Base-by-base conservation (phyloP, 2,113 vertebrate genomes). In the Istiophorus platypterus region DNA sequence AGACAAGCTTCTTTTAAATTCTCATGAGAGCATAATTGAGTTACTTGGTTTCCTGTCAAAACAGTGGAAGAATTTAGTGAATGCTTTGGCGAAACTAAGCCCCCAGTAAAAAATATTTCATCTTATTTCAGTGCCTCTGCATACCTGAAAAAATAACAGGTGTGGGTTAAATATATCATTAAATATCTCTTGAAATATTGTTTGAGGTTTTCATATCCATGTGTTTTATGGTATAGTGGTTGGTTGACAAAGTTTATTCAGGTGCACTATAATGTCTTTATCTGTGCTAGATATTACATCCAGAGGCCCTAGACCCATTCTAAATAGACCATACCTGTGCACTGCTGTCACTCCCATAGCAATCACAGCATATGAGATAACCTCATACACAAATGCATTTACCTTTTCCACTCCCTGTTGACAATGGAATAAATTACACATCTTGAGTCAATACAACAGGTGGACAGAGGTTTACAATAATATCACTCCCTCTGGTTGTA, bases 361-460 rank as follows among this genome's bases (percentile, higher is more conserved):
- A 85, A 88, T 88, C 80, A 70, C 57, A 68, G 64, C 56, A 42
- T 74, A 85, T 83, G 80, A 87, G 82, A 89, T 84, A 66, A 83
- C 76, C 39, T 59, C 1, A 39, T 8, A 63, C 24, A 63, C 54
- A 62, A 59, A 70, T 1, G 37, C 12, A 42, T n/a, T 29, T 61
- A 27, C 45, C 41, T 34, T 65, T 42, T 64, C 42, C 26, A 47
- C 70, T 80, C 51, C 66, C 75, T 67, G 54, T 45, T 47, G 56
- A 24, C 69, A 59, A 68, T 34, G 63, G 57, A 64, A 85, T 63
- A 26, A 22, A 20, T 59, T 31, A 42, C 76, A 80, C 77, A 54
- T 76, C 72, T 84, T 54, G 0, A 52, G 68, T 81, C 27, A 81
- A 85, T 29, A 86, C 13, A 66, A 2, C 58, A 74, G 7, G 15